Evolutionary conservation across 2,888 invertebrate genomes (phyloP).

Genomic region (Pachymerium ferrugineum): DNA sequence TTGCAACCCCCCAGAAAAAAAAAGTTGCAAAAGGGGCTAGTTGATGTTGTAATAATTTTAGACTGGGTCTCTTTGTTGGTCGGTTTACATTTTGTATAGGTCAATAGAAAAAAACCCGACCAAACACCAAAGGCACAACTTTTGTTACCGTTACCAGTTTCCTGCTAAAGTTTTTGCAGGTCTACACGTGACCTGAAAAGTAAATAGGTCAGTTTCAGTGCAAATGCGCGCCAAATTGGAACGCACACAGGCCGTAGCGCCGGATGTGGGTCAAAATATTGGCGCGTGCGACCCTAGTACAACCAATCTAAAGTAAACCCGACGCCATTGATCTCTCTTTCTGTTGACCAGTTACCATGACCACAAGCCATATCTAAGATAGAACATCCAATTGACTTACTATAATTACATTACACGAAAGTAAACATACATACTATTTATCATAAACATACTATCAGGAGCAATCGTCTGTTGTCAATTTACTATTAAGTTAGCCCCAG

Average conservation of each 20-base stretch:
- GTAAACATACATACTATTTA: no score
- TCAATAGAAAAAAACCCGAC: constrained; percentile 20
- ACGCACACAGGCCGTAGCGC: constrained; percentile 25
- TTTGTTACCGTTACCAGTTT: constrained; percentile 20
- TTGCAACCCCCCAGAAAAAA: neutral
- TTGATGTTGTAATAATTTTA: neutral
- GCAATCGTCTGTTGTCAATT: neutral
- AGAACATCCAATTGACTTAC: no score
- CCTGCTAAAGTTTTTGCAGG: constrained; percentile 20
- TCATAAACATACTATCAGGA: neutral
- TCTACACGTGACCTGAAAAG: constrained; percentile 30
- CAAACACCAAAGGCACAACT: constrained; percentile 21
- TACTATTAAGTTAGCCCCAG: neutral
- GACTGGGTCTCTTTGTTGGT: neutral
- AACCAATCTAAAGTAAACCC: neutral
- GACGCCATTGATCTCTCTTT: neutral
- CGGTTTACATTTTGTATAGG: neutral
- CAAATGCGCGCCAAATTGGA: constrained; percentile 30
- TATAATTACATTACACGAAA: no score
- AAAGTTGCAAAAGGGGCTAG: neutral
- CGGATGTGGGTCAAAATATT: constrained; percentile 31
- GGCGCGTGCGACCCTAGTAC: constrained; percentile 7
- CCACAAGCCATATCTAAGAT: no score
- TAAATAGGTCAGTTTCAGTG: constrained; percentile 23
- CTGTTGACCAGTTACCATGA: no score